phyloP scores from a whole-genome alignment of 1,140 invertebrate genomes.

The Phymastichus coffea region DNA sequence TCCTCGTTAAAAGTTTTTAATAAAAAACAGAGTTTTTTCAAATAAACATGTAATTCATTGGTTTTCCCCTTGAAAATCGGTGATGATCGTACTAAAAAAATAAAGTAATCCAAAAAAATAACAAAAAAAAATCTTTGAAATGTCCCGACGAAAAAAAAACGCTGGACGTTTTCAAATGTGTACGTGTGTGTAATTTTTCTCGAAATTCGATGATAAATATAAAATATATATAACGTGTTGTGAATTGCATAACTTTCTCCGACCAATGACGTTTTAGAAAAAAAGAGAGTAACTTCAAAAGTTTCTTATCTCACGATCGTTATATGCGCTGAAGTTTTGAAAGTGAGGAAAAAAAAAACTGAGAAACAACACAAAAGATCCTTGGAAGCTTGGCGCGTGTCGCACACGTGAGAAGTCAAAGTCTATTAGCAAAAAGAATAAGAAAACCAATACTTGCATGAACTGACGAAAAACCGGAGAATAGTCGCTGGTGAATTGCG shows the following conservation, averaged over 20 bases:
- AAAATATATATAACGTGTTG: slow-evolving; percentile 9
- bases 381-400: slow-evolving; percentile 19
- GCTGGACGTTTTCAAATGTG: slow-evolving; percentile 29
- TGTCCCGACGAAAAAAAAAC: slow-evolving; percentile 18
- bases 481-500: slow-evolving; percentile 1
- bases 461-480: neutral
- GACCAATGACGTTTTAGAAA: neutral
- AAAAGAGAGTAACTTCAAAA: slow-evolving; percentile 13
- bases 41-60: too few relatives aligned
- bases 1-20: slow-evolving; percentile 3
- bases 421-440: slow-evolving; percentile 14
- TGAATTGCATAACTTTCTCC: slow-evolving; percentile 12
- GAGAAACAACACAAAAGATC: too few relatives aligned
- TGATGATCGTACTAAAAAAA: neutral
- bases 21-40: slow-evolving; percentile 8
- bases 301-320: slow-evolving; percentile 17
- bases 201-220: slow-evolving; percentile 9
- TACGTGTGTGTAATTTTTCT: slow-evolving; percentile 1
- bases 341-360: neutral
- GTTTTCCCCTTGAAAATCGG: neutral
- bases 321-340: neutral
- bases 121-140: neutral
- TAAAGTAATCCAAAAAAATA: neutral
- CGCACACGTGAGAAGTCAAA: slow-evolving; percentile 13
- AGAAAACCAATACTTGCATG: too few relatives aligned